Base-by-base conservation (phyloP, 1,140 invertebrate genomes). In the Metaphire vulgaris region DNA sequence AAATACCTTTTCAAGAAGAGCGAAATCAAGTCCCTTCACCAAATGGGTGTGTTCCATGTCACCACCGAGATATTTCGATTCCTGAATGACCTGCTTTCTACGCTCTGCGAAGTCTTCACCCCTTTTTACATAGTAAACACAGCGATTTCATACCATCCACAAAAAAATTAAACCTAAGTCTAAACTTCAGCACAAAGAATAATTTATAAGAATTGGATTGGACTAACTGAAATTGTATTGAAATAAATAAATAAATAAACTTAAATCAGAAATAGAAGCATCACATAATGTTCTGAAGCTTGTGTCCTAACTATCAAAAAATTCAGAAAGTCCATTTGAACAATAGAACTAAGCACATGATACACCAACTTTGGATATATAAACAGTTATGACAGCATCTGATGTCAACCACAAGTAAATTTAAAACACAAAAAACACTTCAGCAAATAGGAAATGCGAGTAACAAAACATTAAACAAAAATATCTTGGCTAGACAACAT, bases 21-120 rank as follows among this genome's bases (percentile, higher is more conserved):
- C 97, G 88, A 98, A 99, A 91, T 99, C 98, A 14, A 99, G 89
- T 86, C 98, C 98, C 88, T 99, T 99, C 73, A 99, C 97, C 89
- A 99, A 97, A 88, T 99, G 98, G 86, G 98, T 99, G 83, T 99
- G 97, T 80, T 99, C 96, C 92, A 99, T 98, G 86, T 99, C 98
- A 90, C 98, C 98, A 84, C 98, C 98, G 87, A 99, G 93, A 87
- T 96, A 99, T 88, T 99, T 99, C 0, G 97, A 99, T 86, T 99
- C 96, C 86, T 99, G 95, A 84, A 99, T 99, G 88, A 97, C 91
- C 83, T 98, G 94, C 41, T 95, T 90, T 65, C 97, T 89, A 68
- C 95, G 89, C 87, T 98, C 96, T n/a, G 96, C 96, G 33, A 95
- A 95, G 88, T 98, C 96, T 83, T 95, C 84, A 77, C 86, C 87